Evolutionary conservation across 2,113 vertebrate genomes (phyloP).

Genomic region (Nestor notabilis): DNA sequence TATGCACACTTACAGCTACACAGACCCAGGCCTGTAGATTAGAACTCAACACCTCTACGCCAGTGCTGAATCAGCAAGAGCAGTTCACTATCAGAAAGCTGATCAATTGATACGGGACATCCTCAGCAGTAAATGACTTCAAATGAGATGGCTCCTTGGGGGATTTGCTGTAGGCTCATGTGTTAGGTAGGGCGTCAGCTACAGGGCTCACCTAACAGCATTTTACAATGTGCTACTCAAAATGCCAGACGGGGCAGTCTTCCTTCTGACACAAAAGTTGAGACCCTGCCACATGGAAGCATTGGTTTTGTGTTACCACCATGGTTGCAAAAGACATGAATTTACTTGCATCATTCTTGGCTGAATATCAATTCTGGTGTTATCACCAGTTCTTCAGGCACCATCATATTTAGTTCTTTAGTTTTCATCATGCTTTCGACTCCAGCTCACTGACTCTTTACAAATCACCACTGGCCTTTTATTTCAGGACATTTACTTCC

Average conservation of each 20-base stretch:
- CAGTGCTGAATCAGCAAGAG: fast-evolving
- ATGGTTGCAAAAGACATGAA: background rate
- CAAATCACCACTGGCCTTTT: slow-evolving; percentile 76
- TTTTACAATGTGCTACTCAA: background rate
- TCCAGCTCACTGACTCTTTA: slow-evolving; percentile 60
- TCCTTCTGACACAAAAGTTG: background rate
- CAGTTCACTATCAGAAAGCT: background rate
- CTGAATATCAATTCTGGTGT: background rate
- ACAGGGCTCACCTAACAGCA: too few species aligned
- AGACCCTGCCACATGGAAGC: background rate
- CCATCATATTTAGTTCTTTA: background rate
- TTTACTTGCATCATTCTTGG: background rate
- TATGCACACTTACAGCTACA: background rate
- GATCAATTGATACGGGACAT: background rate
- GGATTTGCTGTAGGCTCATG: background rate
- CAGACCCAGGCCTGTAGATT: background rate
- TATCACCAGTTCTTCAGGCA: background rate
- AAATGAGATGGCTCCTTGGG: background rate
- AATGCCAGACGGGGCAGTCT: background rate
- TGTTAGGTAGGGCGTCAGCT: background rate
- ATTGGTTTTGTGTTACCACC: background rate
- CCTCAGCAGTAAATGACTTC: background rate
- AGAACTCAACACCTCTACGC: background rate
- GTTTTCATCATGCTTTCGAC: slow-evolving; percentile 76
- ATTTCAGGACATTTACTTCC: slow-evolving; percentile 78